A percentile compares a stretch with the other conserved stretches of the same genome.
Conservation (phyloP, 2,113 vertebrate species). For the Myocastor coypus region DNA sequence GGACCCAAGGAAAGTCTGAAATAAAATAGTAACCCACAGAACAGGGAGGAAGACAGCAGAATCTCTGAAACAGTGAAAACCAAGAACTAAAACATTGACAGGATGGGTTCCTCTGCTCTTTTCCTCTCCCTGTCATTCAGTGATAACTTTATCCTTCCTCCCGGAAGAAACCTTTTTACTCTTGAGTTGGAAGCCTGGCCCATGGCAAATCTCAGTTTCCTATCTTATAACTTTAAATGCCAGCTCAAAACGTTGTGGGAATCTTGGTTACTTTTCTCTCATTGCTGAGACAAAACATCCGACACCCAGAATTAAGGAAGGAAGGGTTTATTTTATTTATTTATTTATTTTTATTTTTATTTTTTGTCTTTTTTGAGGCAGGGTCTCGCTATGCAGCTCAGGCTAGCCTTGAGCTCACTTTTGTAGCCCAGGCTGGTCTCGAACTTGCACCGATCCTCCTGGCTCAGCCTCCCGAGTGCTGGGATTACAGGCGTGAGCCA, state of each 20-base stretch:
- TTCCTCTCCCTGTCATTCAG: background rate
- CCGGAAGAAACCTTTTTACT: background rate
- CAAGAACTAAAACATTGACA: background rate
- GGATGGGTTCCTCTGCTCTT: background rate
- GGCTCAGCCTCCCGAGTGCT: no score
- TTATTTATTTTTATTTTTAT: no score
- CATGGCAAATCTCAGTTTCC: background rate
- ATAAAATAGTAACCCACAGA: background rate
- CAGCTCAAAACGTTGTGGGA: background rate
- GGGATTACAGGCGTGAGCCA: no score
- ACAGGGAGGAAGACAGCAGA: background rate
- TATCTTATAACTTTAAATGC: background rate
- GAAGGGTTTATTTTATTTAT: no score
- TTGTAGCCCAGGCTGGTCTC: no score
- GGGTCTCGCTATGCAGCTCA: no score
- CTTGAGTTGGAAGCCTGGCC: background rate
- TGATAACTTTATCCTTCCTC: background rate
- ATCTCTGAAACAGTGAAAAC: background rate
- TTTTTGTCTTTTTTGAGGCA: no score
- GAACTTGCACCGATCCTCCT: no score
- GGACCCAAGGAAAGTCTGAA: slow-evolving; percentile 51
- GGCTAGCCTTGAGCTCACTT: no score
- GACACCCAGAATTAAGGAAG: no score
- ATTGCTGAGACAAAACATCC: no score
- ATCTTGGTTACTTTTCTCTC: no score